Base-by-base conservation (phyloP, 2,888 invertebrate species). In the Sminthurides aquaticus region DNA sequence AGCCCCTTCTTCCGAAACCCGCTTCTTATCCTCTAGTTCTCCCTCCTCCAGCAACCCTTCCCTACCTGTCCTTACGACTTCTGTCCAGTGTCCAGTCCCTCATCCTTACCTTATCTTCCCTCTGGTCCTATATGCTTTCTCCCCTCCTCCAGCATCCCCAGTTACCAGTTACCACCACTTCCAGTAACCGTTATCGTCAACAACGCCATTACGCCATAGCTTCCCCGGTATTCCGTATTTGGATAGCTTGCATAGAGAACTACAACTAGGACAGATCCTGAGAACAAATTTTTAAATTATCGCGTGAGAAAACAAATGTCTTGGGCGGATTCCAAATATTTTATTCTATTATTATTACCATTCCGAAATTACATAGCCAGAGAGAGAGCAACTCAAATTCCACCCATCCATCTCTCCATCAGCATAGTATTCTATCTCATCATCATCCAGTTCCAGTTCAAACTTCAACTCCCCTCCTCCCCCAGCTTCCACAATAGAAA, bases 261-360 rank as follows among this genome's bases (percentile, higher is more conserved):
- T n/a, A n/a, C 52, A 52, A 52, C 18, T 15, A 20, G 20, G 5
- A 8, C 52, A 52, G 52, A 5, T n/a, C n/a, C 52, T 20, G 52
- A 20, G 52, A 20, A 52, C 15, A n/a, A n/a, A n/a, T n/a, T n/a
- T n/a, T n/a, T n/a, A 52, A 52, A 18, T 52, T 52, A 52, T 52
- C 22, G 52, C 52, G 52, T 52, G 15, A 52, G 52, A 52, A 52
- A 20, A 52, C 15, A 52, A 52, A 52, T 52, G 8, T 52, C 5
- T 22, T 15, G 52, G 52, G 52, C 52, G 52, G 18, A 52, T 52
- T 15, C 22, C 5, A 52, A 52, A 52, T 52, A 22, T 52, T 52
- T 52, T 52, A 52, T 52, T 52, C 52, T 52, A 52, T 52, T 52
- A 52, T 52, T 52, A 52, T 52, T 52, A 52, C 52, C 22, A 22